A percentile compares a stretch with the other conserved stretches of the same genome.
phyloP scores from a whole-genome alignment of 2,888 invertebrate genomes.

The Cacoxenus indagator region DNA sequence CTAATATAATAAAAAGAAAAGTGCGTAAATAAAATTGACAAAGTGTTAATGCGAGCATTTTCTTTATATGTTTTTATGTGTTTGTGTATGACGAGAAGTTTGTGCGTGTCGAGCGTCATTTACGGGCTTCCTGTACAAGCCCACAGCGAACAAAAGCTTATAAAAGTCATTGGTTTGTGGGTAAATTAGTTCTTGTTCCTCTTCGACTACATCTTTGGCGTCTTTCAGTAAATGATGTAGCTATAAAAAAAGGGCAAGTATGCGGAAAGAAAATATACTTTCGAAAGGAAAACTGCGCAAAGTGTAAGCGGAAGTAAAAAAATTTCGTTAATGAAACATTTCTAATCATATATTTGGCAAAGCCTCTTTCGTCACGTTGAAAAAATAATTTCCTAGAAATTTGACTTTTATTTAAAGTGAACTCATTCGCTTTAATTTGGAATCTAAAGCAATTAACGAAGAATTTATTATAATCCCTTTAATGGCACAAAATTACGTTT shows the following conservation, averaged over 20 bases:
- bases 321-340: constrained; percentile 1
- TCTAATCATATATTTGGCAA: too few species aligned
- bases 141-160: background rate
- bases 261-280: background rate
- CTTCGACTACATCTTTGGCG: background rate
- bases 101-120: background rate
- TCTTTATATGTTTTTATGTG: constrained; percentile 24
- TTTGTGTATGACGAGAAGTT: background rate
- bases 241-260: background rate
- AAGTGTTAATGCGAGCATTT: constrained; percentile 57
- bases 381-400: too few species aligned
- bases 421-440: too few species aligned
- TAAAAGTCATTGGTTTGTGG: constrained; percentile 4
- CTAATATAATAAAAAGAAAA: constrained; percentile 8
- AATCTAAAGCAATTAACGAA: too few species aligned
- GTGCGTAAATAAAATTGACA: constrained; percentile 29
- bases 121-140: background rate
- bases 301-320: constrained; percentile 9
- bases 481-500: too few species aligned
- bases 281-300: background rate
- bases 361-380: too few species aligned
- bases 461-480: too few species aligned
- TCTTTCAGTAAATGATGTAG: background rate
- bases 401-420: background rate
- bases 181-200: background rate